Evolutionary conservation across 1,140 invertebrate species (phyloP).

Genomic region (Brachystomella parvula): DNA sequence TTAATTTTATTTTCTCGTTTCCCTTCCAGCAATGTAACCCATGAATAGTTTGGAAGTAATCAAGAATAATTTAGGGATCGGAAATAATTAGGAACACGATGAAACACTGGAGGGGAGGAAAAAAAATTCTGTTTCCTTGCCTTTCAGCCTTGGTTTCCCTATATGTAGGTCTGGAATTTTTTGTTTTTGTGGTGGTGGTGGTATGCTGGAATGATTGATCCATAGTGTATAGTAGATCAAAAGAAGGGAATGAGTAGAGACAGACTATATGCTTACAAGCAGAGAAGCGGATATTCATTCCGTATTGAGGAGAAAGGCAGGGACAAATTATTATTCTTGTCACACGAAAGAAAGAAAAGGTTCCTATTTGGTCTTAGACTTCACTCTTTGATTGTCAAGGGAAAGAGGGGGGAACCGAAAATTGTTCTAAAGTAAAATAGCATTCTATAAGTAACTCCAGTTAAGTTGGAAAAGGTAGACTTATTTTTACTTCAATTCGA

Average conservation of each 20-base stretch:
- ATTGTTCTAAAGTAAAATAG: constrained; percentile 31
- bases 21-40: background rate
- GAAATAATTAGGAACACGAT: background rate
- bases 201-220: constrained; percentile 1
- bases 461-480: background rate
- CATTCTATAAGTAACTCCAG: constrained; percentile 9
- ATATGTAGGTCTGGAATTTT: no score
- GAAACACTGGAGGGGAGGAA: background rate
- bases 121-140: background rate
- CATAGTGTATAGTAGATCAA: background rate
- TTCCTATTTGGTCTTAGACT: constrained; percentile 14
- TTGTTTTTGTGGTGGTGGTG: background rate
- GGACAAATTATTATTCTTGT: constrained; percentile 22
- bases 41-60: background rate
- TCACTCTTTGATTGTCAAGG: constrained; percentile 27
- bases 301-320: background rate
- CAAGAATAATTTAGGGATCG: background rate
- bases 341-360: constrained; percentile 13
- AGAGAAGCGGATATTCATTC: background rate
- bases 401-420: constrained; percentile 24
- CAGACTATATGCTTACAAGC: constrained; percentile 1
- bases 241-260: constrained; percentile 7
- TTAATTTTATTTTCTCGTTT: background rate
- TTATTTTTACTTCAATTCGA: background rate
- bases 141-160: no score